phyloP scores from a whole-genome alignment of 2,888 invertebrate genomes.

The Acrobasis consociella region DNA sequence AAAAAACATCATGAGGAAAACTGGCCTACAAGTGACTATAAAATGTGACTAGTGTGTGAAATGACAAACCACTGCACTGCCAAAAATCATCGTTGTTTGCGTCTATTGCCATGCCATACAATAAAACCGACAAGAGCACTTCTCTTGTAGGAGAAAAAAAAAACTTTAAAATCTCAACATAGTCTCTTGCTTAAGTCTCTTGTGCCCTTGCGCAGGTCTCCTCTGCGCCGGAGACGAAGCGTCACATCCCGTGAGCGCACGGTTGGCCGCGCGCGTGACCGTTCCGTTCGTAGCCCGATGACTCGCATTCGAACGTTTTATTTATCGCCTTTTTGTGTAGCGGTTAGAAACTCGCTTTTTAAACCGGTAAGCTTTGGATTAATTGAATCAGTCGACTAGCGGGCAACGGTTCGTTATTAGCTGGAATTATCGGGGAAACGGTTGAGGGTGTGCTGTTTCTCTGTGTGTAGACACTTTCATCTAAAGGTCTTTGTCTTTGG shows the following conservation, averaged over 20 bases:
- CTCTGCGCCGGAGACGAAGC: conserved; percentile 33
- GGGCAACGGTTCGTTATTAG: neutral
- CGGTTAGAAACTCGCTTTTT: conserved; percentile 69
- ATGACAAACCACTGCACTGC: too few species aligned
- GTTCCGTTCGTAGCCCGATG: conserved; percentile 73
- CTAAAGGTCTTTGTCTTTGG: too few species aligned
- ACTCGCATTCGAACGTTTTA: conserved; percentile 64
- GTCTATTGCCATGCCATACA: too few species aligned
- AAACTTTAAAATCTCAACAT: neutral
- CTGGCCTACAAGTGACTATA: too few species aligned
- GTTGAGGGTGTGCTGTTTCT: too few species aligned
- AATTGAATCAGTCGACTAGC: conserved; percentile 34
- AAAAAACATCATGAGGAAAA: too few species aligned
- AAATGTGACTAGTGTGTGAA: too few species aligned
- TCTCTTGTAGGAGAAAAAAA: neutral
- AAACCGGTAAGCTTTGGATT: conserved; percentile 58
- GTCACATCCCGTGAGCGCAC: conserved; percentile 64
- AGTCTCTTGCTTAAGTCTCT: neutral
- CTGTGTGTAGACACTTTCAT: too few species aligned
- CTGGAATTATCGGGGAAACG: neutral
- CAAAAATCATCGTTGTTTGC: too few species aligned
- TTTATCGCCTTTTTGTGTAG: conserved; percentile 62
- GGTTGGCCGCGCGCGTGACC: conserved; percentile 66
- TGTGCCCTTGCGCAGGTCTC: neutral
- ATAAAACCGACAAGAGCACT: neutral